Conservation (phyloP, 92 coral and sea anemone species). For the Anthopleura xanthogrammica region DNA sequence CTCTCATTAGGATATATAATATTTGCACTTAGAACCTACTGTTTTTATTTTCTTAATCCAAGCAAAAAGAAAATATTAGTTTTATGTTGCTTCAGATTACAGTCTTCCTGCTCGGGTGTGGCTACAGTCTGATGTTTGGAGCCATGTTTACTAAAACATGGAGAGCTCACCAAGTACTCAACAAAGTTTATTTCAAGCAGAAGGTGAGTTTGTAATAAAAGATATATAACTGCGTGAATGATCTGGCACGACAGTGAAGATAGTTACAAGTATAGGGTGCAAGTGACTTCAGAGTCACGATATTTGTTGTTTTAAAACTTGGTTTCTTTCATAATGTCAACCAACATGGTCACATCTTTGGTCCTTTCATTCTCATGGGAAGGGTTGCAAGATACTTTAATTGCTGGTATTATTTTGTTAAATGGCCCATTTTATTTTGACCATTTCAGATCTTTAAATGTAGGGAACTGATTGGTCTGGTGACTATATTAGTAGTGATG, state of each 20-base stretch:
- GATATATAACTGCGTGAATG: too few species aligned
- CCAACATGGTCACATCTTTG: too few species aligned
- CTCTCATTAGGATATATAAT: too few species aligned
- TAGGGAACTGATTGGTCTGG: conserved; percentile 40
- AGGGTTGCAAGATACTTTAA: too few species aligned
- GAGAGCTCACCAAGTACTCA: conserved; percentile 63
- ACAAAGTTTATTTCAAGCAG: conserved; percentile 48
- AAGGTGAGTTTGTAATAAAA: conserved; percentile 42
- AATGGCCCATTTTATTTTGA: background rate
- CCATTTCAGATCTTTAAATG: conserved; percentile 45
- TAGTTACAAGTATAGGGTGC: too few species aligned
- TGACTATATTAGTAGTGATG: conserved; percentile 36
- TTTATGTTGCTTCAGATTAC: conserved; percentile 37
- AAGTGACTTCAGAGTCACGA: too few species aligned
- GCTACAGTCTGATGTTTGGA: conserved; percentile 72
- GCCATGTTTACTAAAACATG: conserved; percentile 71
- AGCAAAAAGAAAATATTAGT: background rate
- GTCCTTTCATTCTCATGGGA: background rate
- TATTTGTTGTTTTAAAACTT: background rate
- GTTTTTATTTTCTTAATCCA: too few species aligned
- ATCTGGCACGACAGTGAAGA: too few species aligned
- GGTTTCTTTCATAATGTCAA: background rate
- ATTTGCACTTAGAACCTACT: too few species aligned
- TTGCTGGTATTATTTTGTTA: too few species aligned
- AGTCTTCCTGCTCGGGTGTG: conserved; percentile 50